Evolutionary conservation across 2,888 invertebrate species (phyloP).

Genomic region (Agrochola litura): DNA sequence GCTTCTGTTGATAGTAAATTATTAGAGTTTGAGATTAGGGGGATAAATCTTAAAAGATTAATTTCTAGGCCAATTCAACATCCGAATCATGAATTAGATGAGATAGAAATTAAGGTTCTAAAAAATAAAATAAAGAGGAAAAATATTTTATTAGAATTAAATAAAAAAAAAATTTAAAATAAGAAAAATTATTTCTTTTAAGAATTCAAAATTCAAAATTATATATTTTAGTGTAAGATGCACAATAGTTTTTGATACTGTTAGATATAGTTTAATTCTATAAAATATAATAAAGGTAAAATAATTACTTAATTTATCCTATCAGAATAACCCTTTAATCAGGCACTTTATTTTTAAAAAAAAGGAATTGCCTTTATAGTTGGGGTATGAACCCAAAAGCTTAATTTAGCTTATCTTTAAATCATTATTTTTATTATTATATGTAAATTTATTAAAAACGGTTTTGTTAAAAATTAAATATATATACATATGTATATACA

Average conservation of each 20-base stretch:
- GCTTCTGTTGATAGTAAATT: slow-evolving; percentile 89
- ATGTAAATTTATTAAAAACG: slow-evolving; percentile 70
- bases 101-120: slow-evolving; percentile 84
- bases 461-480: slow-evolving; percentile 67
- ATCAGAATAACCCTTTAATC: slow-evolving; percentile 87
- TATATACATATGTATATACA: no score
- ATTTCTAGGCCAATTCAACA: slow-evolving; percentile 92
- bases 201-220: slow-evolving; percentile 73
- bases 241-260: slow-evolving; percentile 92
- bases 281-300: slow-evolving; percentile 91
- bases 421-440: slow-evolving; percentile 65
- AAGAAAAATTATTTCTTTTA: slow-evolving; percentile 87
- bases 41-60: slow-evolving; percentile 91
- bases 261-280: slow-evolving; percentile 91
- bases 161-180: slow-evolving; percentile 88
- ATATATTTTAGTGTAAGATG: slow-evolving; percentile 91
- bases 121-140: slow-evolving; percentile 88
- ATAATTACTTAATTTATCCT: slow-evolving; percentile 82
- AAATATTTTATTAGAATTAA: slow-evolving; percentile 89
- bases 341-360: slow-evolving; percentile 88
- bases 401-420: slow-evolving; percentile 89
- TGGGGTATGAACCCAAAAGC: slow-evolving; percentile 92
- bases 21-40: slow-evolving; percentile 87
- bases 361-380: slow-evolving; percentile 86
- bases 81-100: slow-evolving; percentile 83